Percentiles rank a stretch among this genome's conserved stretches.
Conservation (phyloP, 1,140 invertebrate species). For the Polypedilum pembai region DNA sequence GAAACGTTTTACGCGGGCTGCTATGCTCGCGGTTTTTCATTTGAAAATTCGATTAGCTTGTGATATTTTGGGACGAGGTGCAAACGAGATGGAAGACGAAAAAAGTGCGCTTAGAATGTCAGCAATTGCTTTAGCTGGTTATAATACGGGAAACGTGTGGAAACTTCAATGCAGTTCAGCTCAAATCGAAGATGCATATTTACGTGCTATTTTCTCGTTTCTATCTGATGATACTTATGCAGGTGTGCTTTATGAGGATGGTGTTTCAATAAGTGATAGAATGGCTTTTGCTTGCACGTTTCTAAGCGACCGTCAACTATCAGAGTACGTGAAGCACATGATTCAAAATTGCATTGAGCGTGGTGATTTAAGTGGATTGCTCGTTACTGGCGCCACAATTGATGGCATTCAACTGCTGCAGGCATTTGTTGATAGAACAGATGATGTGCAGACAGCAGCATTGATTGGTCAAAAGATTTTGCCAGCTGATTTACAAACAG, state of each 20-base stretch:
- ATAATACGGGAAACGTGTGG: slow-evolving; percentile 80
- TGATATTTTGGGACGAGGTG: slow-evolving; percentile 69
- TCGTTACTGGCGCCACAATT: slow-evolving; percentile 69
- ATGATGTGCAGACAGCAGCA: slow-evolving; percentile 87
- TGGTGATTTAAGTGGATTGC: slow-evolving; percentile 76
- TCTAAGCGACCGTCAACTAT: slow-evolving; percentile 70
- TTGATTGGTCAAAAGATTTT: slow-evolving; percentile 69
- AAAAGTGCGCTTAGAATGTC: slow-evolving; percentile 55
- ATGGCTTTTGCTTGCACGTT: slow-evolving; percentile 91
- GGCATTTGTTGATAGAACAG: slow-evolving; percentile 79
- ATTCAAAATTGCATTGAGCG: slow-evolving; percentile 61
- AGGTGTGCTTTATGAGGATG: slow-evolving; percentile 58
- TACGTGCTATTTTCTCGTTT: slow-evolving; percentile 87
- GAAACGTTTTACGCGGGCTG: slow-evolving; percentile 65
- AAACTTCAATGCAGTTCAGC: slow-evolving; percentile 66
- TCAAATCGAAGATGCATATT: slow-evolving; percentile 75
- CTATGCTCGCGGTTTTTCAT: slow-evolving; percentile 85
- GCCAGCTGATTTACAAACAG: slow-evolving; percentile 55
- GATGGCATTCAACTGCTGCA: slow-evolving; percentile 77
- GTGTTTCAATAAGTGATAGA: slow-evolving; percentile 77
- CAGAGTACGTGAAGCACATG: slow-evolving; percentile 67
- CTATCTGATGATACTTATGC: slow-evolving; percentile 69
- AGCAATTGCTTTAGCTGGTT: slow-evolving; percentile 85
- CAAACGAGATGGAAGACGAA: slow-evolving; percentile 41
- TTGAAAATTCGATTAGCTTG: slow-evolving; percentile 75